phyloP scores from a whole-genome alignment of 2,888 invertebrate genomes.

The Psylliodes chrysocephalus region DNA sequence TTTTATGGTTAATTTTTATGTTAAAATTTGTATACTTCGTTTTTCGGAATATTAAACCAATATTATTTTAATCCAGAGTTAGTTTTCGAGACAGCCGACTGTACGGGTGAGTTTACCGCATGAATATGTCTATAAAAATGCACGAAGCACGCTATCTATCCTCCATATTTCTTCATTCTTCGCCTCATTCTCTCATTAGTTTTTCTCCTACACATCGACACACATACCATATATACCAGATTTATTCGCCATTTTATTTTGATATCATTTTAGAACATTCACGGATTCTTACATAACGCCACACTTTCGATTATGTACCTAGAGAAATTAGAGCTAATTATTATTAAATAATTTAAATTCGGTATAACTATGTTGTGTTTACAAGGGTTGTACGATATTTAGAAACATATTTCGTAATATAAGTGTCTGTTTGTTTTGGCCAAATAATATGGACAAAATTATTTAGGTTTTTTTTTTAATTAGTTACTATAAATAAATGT shows the following conservation, averaged over 20 bases:
- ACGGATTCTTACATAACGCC: conserved; percentile 45
- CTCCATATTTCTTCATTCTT: conserved; percentile 51
- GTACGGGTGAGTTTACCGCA: conserved; percentile 75
- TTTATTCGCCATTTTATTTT: conserved; percentile 16
- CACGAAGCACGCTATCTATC: conserved; percentile 43
- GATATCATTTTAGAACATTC: conserved; percentile 40
- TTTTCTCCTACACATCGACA: conserved; percentile 25
- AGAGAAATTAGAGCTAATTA: conserved; percentile 43
- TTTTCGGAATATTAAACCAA: too few species aligned
- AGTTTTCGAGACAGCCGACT: conserved; percentile 91
- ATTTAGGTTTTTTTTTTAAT: too few species aligned
- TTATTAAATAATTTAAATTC: conserved; percentile 37
- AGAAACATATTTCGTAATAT: not conserved
- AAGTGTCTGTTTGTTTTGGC: too few species aligned
- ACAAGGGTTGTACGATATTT: conserved; percentile 23
- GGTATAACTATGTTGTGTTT: conserved; percentile 33
- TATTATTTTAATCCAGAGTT: too few species aligned
- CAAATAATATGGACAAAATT: too few species aligned
- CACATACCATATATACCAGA: conserved; percentile 22
- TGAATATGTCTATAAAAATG: conserved; percentile 33
- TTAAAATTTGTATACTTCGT: too few species aligned
- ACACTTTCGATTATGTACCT: conserved; percentile 44
- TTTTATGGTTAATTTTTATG: too few species aligned
- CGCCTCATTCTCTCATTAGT: conserved; percentile 15
- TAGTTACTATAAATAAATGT: too few species aligned